These are phyloP conservation scores for Lycocorax pyrrhopterus DNA, from an alignment of 2,113 vertebrate species.

Conservation along the genomic window DNA sequence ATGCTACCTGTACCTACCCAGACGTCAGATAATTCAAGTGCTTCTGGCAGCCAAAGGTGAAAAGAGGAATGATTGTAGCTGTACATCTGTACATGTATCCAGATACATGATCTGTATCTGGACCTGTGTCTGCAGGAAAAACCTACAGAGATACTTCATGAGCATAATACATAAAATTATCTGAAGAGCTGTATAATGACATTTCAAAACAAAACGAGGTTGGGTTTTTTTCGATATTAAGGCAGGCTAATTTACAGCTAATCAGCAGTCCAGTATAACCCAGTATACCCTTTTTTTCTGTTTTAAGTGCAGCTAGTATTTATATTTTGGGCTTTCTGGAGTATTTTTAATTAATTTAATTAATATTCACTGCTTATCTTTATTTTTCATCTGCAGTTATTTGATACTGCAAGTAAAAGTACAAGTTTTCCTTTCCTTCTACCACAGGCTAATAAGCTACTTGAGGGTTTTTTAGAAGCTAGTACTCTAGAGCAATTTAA, in stretches of 20 bases:
- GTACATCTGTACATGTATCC: too few relatives aligned
- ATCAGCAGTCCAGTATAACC: neutral
- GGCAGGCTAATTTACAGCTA: neutral
- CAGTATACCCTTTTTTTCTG: neutral
- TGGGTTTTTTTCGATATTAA: rapidly evolving
- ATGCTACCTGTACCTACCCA: neutral
- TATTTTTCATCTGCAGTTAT: conserved; percentile 3
- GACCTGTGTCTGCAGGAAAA: neutral
- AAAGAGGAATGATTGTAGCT: neutral
- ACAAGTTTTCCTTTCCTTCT: neutral
- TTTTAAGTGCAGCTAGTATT: neutral
- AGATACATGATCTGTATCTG: too few relatives aligned
- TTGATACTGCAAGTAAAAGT: neutral
- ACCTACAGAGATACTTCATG: neutral
- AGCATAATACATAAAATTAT: neutral
- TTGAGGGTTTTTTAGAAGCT: neutral
- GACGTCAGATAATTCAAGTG: neutral
- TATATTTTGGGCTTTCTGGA: neutral
- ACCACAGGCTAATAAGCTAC: neutral
- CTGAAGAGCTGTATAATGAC: neutral
- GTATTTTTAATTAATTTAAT: neutral
- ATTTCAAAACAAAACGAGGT: neutral
- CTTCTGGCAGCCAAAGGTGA: neutral
- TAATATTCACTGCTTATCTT: neutral
- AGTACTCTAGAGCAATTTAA: neutral